A percentile compares a stretch with the other conserved stretches of the same genome.
Evolutionary conservation across 2,113 vertebrate species (phyloP).

Genomic region (Campylomormyrus tamandua): DNA sequence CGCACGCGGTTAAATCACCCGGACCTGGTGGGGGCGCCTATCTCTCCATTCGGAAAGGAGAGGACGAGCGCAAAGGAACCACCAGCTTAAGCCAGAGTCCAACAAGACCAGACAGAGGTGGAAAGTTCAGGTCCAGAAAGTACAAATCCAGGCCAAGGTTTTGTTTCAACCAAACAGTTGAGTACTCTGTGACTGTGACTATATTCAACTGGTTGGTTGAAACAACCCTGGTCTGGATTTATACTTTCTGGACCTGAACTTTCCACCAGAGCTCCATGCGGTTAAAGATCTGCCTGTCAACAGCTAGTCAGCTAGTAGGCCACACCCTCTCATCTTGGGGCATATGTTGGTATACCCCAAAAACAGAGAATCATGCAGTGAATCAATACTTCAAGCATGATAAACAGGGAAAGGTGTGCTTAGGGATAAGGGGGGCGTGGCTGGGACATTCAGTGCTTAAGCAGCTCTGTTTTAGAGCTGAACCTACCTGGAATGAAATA

Average conservation of each 20-base stretch:
- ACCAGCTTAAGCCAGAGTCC: not conserved
- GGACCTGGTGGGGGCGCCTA: not conserved
- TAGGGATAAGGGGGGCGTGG: slow-evolving; percentile 12
- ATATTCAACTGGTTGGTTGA: too few species aligned
- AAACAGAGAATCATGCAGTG: slow-evolving; percentile 57
- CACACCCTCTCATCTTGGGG: not conserved
- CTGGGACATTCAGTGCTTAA: slow-evolving; percentile 53
- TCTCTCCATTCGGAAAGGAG: not conserved
- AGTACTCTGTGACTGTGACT: too few species aligned
- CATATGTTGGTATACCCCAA: slow-evolving; percentile 5
- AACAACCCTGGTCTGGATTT: too few species aligned
- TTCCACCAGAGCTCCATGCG: not conserved
- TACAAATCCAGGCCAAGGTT: too few species aligned
- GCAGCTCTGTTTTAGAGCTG: slow-evolving; percentile 57
- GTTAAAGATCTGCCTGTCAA: not conserved
- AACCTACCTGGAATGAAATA: slow-evolving; percentile 99
- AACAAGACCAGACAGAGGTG: not conserved
- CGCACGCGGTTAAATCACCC: not conserved
- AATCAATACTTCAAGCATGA: slow-evolving; percentile 48
- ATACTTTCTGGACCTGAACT: not conserved
- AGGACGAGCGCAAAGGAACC: not conserved
- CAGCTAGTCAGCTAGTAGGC: not conserved
- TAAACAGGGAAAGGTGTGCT: slow-evolving; percentile 11
- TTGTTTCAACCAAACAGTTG: too few species aligned
- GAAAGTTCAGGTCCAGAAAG: too few species aligned